Evolutionary conservation across 2,888 invertebrate species (phyloP).

Genomic region (Apotomis capreana): DNA sequence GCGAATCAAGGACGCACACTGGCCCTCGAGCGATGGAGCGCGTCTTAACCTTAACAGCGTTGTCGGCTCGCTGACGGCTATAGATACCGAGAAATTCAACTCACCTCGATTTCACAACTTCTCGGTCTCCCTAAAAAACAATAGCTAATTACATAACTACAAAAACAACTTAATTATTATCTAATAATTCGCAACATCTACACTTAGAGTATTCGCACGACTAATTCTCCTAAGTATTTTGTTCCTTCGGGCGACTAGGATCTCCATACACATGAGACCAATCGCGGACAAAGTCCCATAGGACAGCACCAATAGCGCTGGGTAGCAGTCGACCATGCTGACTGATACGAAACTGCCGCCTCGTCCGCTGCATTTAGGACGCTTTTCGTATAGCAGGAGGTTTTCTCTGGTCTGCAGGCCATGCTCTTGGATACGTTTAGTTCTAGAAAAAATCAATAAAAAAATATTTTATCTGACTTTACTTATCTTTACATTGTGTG

Average conservation of each 20-base stretch:
- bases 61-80: too few relatives aligned
- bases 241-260: constrained; percentile 53
- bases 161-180: not conserved
- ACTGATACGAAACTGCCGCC: constrained; percentile 86
- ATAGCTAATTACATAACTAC: too few relatives aligned
- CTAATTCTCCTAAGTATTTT: constrained; percentile 48
- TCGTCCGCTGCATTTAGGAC: constrained; percentile 85
- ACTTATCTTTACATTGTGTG: not conserved
- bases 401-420: constrained; percentile 85
- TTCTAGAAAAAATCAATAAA: constrained; percentile 50
- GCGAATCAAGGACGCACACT: too few relatives aligned
- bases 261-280: constrained; percentile 58
- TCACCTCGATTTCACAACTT: too few relatives aligned
- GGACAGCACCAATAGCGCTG: constrained; percentile 67
- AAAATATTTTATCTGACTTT: too few relatives aligned
- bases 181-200: constrained; percentile 1
- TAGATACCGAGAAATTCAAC: too few relatives aligned
- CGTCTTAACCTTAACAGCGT: too few relatives aligned
- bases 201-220: constrained; percentile 30
- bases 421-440: constrained; percentile 75
- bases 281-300: constrained; percentile 66
- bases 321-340: constrained; percentile 85
- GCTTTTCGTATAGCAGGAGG: constrained; percentile 84
- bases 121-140: too few relatives aligned
- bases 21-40: too few relatives aligned